A percentile compares a stretch with the other conserved stretches of the same genome.
Evolutionary conservation across 2,797 vertebrate genomes (phyloP).

Genomic region (Ciconia nigra): DNA sequence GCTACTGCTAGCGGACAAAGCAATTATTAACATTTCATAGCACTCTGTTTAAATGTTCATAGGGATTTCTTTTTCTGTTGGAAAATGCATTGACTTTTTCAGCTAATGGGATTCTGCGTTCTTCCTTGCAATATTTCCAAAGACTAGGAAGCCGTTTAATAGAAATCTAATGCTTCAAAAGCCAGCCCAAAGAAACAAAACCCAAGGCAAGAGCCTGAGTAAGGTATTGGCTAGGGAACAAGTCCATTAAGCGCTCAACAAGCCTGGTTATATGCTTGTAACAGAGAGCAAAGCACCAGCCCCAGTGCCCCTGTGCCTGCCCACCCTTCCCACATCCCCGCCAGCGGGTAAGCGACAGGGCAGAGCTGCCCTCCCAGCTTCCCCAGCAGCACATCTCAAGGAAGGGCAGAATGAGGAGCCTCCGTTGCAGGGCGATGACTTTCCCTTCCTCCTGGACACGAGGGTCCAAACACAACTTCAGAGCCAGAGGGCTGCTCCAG

Average conservation of each 20-base stretch:
- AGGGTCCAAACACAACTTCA: neutral
- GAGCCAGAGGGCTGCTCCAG: neutral
- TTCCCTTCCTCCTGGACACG: neutral
- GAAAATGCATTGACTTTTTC: neutral
- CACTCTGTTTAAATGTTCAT: slow-evolving; percentile 6
- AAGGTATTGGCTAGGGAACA: neutral
- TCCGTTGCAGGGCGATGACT: neutral
- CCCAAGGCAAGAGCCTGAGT: neutral
- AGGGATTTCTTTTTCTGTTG: neutral
- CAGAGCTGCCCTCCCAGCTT: neutral
- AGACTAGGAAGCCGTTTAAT: neutral
- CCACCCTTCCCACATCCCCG: fast-evolving
- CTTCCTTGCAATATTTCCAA: neutral
- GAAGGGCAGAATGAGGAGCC: neutral
- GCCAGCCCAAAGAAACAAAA: neutral
- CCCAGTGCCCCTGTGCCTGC: neutral
- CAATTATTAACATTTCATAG: slow-evolving; percentile 13
- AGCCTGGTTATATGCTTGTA: neutral
- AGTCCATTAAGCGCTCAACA: neutral
- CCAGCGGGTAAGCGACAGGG: neutral
- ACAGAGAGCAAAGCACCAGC: neutral
- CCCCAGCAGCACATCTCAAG: neutral
- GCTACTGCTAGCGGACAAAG: neutral
- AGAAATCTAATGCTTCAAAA: neutral
- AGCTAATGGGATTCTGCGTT: neutral